Evolutionary conservation across 2,113 vertebrate species (phyloP).

Genomic region (Mormoops blainvillei): DNA sequence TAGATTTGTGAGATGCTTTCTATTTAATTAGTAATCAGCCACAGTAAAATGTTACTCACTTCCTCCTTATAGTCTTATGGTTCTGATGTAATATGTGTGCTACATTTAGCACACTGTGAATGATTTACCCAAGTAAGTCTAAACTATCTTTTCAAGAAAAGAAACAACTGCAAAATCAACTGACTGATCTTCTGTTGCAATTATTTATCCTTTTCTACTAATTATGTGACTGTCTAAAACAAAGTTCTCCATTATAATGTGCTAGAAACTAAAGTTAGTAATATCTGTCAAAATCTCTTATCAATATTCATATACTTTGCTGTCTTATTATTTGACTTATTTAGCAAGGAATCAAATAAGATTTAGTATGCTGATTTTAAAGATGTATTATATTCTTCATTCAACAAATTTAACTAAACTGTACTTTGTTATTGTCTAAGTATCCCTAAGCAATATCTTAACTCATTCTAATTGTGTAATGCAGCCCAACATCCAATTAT

Average conservation of each 20-base stretch:
- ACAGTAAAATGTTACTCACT: background rate
- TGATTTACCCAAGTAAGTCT: background rate
- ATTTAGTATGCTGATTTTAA: background rate
- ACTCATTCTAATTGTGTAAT: background rate
- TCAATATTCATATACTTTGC: background rate
- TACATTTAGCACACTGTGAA: background rate
- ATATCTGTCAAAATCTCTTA: background rate
- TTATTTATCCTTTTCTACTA: background rate
- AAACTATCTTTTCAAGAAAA: background rate
- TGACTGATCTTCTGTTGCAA: background rate
- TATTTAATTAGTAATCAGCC: background rate
- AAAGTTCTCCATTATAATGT: background rate
- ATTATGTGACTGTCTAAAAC: background rate
- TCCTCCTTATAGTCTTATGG: background rate
- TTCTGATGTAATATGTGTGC: background rate
- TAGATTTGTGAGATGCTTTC: background rate
- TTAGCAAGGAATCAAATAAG: background rate
- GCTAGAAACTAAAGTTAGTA: background rate
- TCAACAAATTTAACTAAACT: background rate
- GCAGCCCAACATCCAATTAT: background rate
- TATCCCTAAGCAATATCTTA: background rate
- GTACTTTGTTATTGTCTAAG: background rate
- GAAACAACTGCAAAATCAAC: background rate
- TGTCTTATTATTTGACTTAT: background rate
- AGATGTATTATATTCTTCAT: background rate